These are phyloP conservation scores for Sylvilagus floridanus DNA, from an alignment of 2,797 vertebrate genomes.

Conservation along the genomic window DNA sequence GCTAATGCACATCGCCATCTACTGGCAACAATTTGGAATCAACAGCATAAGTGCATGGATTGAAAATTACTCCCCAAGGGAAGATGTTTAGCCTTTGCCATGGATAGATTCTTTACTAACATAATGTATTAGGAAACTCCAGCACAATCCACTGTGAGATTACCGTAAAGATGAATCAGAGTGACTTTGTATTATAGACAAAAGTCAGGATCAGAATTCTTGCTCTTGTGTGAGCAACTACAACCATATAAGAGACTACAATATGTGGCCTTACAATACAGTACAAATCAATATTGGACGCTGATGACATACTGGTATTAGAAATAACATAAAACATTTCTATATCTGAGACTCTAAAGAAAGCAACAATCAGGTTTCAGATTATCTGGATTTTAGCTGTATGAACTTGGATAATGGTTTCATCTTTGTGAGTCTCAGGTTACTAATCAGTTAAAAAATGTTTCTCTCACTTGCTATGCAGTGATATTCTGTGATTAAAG, in stretches of 20 bases:
- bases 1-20: constrained; percentile 79
- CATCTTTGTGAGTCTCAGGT: not conserved
- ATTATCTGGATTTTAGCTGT: not conserved
- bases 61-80: not conserved
- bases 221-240: not conserved
- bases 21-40: constrained; percentile 50
- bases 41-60: not conserved
- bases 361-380: not conserved
- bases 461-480: not conserved
- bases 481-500: not conserved
- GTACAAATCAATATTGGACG: not conserved
- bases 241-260: not conserved
- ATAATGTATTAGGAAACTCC: not conserved
- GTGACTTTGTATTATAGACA: not conserved
- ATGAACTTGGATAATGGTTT: not conserved
- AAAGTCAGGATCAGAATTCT: not conserved
- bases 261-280: not conserved
- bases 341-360: not conserved
- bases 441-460: not conserved
- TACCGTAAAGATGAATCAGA: not conserved
- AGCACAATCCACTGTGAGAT: not conserved
- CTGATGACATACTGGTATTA: not conserved
- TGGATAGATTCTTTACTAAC: not conserved
- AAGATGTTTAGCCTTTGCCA: not conserved
- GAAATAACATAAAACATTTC: not conserved